These are phyloP conservation scores for Erethizon dorsatum DNA, from an alignment of 2,797 vertebrate genomes.

Conservation along the genomic window DNA sequence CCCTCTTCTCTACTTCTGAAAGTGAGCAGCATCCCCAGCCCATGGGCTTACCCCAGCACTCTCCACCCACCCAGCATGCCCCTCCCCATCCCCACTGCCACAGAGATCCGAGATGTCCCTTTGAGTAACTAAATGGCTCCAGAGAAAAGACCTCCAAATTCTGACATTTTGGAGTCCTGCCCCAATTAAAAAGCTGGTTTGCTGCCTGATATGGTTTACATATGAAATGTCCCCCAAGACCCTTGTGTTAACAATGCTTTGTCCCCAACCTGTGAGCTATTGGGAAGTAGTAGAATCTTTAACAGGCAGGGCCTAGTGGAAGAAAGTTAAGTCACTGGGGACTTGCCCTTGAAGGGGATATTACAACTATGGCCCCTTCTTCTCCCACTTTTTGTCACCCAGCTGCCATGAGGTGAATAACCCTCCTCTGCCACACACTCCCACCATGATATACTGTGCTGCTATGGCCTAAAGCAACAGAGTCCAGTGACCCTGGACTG, in stretches of 20 bases:
- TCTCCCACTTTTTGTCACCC: not conserved
- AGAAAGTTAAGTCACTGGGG: not conserved
- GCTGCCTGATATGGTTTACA: not conserved
- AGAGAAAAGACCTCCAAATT: not conserved
- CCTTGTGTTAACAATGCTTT: not conserved
- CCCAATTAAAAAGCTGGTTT: not conserved
- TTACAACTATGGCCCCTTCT: not conserved
- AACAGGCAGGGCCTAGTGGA: not conserved
- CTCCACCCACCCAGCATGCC: fast-evolving
- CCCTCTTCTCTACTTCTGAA: not conserved
- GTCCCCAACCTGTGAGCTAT: not conserved
- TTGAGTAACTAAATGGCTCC: not conserved
- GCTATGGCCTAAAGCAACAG: not conserved
- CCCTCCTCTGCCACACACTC: not conserved
- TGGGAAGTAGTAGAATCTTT: not conserved
- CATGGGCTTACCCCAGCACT: not conserved
- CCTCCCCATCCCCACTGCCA: not conserved
- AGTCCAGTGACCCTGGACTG: not conserved
- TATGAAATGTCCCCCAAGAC: not conserved
- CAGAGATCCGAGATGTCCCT: not conserved
- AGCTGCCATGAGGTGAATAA: not conserved
- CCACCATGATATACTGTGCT: not conserved
- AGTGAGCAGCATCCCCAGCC: not conserved
- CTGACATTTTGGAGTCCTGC: not conserved
- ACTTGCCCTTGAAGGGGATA: not conserved